Conservation (phyloP, 2,888 invertebrate species). For the Neoaliturus tenellus region DNA sequence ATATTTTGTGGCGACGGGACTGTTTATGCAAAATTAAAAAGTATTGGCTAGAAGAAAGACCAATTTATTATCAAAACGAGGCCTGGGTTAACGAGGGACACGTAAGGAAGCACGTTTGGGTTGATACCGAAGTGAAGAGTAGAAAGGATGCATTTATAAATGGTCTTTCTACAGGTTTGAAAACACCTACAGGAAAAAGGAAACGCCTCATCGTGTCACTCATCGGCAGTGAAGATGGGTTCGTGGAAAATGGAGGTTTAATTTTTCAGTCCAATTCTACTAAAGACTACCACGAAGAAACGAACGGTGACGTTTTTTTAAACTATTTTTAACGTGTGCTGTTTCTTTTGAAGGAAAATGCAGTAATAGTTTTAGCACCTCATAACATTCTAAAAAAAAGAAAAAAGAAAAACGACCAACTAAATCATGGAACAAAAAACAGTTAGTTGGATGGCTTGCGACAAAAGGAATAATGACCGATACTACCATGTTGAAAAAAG, state of each 20-base stretch:
- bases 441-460: slow-evolving; percentile 5
- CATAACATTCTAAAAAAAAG: slow-evolving; percentile 6
- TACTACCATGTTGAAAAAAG: neutral
- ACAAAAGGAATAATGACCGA: neutral
- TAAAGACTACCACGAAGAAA: neutral
- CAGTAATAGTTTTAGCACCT: neutral
- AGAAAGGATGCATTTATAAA: neutral
- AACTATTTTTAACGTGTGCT: neutral
- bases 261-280: neutral
- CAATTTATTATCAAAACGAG: no score
- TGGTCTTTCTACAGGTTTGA: slow-evolving; percentile 9
- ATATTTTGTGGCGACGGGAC: no score
- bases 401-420: slow-evolving; percentile 16
- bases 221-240: neutral
- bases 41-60: no score
- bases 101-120: neutral
- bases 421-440: neutral
- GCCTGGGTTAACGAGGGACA: slow-evolving; percentile 15
- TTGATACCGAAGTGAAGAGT: neutral
- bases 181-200: neutral
- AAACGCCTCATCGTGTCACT: neutral
- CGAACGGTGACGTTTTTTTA: neutral
- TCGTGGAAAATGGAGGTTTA: neutral
- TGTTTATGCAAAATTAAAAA: no score
- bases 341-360: neutral